These are phyloP conservation scores for Hippopotamyrus pictus DNA, from an alignment of 2,797 vertebrate genomes.

Conservation along the genomic window DNA sequence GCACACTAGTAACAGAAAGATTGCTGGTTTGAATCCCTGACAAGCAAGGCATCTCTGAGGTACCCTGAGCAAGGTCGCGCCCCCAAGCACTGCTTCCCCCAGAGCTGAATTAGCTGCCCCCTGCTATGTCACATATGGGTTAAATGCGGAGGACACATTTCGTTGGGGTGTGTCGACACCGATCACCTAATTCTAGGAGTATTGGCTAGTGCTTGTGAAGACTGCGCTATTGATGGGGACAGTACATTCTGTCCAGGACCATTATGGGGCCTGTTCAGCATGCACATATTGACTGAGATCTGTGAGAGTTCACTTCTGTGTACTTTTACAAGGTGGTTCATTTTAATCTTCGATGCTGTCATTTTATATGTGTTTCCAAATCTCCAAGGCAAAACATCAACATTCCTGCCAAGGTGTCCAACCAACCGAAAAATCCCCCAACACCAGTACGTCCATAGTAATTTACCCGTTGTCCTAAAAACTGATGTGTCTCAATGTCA, in stretches of 20 bases:
- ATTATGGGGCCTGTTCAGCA: neutral
- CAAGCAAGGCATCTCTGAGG: neutral
- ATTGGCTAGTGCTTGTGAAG: neutral
- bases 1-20: neutral
- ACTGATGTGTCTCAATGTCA: neutral
- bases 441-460: neutral
- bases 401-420: neutral
- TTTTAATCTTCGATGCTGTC: neutral
- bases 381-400: constrained; percentile 3
- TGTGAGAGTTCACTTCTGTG: neutral
- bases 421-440: neutral
- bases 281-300: neutral
- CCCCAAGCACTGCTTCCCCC: neutral
- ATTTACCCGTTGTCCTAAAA: neutral
- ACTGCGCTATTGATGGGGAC: neutral
- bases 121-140: neutral
- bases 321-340: neutral
- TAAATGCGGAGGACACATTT: neutral
- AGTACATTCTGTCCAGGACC: neutral
- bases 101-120: neutral
- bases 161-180: neutral
- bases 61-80: neutral
- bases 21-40: neutral
- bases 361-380: neutral
- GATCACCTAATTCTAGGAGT: neutral